phyloP scores from a whole-genome alignment of 2,113 vertebrate species.

The Ginglymostoma cirratum region DNA sequence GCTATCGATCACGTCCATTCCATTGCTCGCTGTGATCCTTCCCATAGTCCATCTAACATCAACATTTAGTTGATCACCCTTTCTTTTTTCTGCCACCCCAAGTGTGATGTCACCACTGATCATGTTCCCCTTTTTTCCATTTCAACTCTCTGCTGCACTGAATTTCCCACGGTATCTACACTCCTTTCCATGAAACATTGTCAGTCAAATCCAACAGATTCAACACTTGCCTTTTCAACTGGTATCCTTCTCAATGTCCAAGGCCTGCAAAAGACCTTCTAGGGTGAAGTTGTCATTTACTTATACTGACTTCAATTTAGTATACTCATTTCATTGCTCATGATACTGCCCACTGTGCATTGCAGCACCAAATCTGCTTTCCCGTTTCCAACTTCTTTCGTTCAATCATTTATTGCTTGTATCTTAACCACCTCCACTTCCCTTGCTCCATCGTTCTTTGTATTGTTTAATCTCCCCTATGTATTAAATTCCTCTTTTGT shows the following conservation, averaged over 20 bases:
- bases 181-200: neutral
- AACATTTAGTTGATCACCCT: too few species aligned
- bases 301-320: too few species aligned
- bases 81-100: too few species aligned
- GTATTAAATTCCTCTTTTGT: neutral
- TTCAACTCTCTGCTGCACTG: neutral
- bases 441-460: neutral
- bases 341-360: too few species aligned
- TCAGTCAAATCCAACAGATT: neutral
- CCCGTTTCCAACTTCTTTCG: neutral
- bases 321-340: too few species aligned
- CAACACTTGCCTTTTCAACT: neutral
- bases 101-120: too few species aligned
- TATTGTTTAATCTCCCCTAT: neutral
- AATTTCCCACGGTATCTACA: neutral
- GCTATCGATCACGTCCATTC: too few species aligned
- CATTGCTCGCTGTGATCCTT: too few species aligned
- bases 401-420: neutral
- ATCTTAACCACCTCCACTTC: neutral
- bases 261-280: too few species aligned
- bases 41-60: too few species aligned
- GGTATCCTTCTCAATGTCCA: too few species aligned
- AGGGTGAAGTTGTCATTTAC: too few species aligned
- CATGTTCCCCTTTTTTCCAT: neutral
- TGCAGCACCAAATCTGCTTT: neutral